These are phyloP conservation scores for Passer domesticus DNA, from an alignment of 2,113 vertebrate genomes.

Conservation along the genomic window DNA sequence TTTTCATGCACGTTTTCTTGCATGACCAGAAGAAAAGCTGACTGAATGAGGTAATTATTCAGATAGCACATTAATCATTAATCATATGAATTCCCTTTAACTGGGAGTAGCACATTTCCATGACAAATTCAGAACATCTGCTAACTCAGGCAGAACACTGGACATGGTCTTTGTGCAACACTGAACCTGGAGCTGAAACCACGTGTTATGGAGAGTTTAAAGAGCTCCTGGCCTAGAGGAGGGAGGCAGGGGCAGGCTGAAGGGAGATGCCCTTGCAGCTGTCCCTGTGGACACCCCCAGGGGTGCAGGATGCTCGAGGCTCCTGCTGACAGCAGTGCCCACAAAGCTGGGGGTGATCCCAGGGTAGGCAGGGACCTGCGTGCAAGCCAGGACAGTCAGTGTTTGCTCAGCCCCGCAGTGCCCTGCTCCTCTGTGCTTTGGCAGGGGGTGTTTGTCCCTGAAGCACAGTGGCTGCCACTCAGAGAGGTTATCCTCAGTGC, in stretches of 20 bases:
- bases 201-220: background rate
- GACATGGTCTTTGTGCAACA: background rate
- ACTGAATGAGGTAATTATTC: background rate
- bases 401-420: background rate
- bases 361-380: background rate
- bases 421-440: background rate
- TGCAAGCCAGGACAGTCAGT: fast-evolving
- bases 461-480: background rate
- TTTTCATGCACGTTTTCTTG: background rate
- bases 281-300: background rate
- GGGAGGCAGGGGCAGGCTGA: background rate
- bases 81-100: background rate
- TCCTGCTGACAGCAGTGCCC: background rate
- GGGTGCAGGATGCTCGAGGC: fast-evolving
- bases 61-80: constrained; percentile 9
- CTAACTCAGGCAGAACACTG: background rate
- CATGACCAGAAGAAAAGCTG: background rate
- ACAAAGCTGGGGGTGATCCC: background rate
- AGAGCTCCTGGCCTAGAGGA: background rate
- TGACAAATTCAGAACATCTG: constrained; percentile 4
- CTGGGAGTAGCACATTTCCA: background rate
- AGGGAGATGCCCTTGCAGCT: background rate
- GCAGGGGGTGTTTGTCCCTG: background rate
- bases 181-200: background rate
- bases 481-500: background rate